Percentiles rank a stretch among this genome's conserved stretches.
Conservation (phyloP, 2,888 invertebrate genomes). For the Dasypogon diadema region DNA sequence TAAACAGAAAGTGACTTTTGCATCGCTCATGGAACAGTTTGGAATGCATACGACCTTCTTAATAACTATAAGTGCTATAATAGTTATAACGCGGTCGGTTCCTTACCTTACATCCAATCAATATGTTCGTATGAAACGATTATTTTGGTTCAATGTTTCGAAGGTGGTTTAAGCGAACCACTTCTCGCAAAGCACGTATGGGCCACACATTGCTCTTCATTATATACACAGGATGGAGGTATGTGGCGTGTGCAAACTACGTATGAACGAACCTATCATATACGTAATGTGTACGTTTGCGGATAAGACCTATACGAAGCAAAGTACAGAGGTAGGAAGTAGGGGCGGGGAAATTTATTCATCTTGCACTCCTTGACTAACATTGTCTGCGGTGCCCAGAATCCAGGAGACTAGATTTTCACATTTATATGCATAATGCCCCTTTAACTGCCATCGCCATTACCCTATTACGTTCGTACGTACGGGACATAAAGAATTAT, state of each 20-base stretch:
- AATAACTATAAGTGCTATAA: not conserved
- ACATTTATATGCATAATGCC: slow-evolving; percentile 55
- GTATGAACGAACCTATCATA: not conserved
- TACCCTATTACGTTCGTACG: slow-evolving; percentile 39
- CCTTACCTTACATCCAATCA: slow-evolving; percentile 20
- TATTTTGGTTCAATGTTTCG: slow-evolving; percentile 4
- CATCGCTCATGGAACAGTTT: not conserved
- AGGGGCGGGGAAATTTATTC: slow-evolving; percentile 37
- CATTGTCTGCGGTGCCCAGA: slow-evolving; percentile 33
- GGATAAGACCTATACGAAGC: not conserved
- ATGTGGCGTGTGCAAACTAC: not conserved
- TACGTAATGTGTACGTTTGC: not conserved
- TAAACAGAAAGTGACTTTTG: not conserved
- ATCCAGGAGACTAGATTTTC: slow-evolving; percentile 40
- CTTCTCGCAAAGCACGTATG: slow-evolving; percentile 17
- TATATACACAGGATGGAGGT: not conserved
- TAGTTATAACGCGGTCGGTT: not conserved
- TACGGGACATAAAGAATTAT: slow-evolving; percentile 52
- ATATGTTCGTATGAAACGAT: slow-evolving; percentile 11
- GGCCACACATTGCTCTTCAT: not conserved
- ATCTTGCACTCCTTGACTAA: slow-evolving; percentile 37
- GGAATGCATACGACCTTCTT: not conserved
- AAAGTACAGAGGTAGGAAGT: not conserved
- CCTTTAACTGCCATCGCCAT: slow-evolving; percentile 52
- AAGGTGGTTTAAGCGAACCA: slow-evolving; percentile 5